Evolutionary conservation across 2,888 invertebrate genomes (phyloP).

Genomic region (Agrypnus murinus): DNA sequence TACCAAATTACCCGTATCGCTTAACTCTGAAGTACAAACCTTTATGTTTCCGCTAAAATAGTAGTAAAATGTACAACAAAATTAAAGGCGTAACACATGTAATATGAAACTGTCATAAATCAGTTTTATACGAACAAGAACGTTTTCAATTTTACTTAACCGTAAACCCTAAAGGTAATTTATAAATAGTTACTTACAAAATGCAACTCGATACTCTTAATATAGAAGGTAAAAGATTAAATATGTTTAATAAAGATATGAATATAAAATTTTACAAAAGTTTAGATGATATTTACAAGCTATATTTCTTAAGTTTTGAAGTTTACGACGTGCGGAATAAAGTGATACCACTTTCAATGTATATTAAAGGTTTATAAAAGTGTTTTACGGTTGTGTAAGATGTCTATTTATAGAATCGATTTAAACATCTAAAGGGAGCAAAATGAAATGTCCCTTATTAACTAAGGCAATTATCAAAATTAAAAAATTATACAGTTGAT

Average conservation of each 20-base stretch:
- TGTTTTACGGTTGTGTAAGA: constrained; percentile 17
- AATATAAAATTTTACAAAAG: constrained; percentile 3
- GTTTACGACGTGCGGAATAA: constrained; percentile 15
- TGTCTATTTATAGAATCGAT: constrained; percentile 25
- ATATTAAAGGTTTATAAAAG: constrained; percentile 21
- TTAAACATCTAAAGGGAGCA: constrained; percentile 1
- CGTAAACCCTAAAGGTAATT: too few species aligned
- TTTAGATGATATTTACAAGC: constrained; percentile 14
- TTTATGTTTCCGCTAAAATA: too few species aligned
- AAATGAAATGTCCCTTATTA: constrained; percentile 9
- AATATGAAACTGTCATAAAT: too few species aligned
- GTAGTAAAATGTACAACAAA: too few species aligned
- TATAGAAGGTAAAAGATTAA: too few species aligned
- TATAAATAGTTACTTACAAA: too few species aligned
- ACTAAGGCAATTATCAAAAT: constrained; percentile 22
- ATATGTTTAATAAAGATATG: constrained; percentile 3
- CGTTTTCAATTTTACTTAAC: too few species aligned
- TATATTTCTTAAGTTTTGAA: constrained; percentile 6
- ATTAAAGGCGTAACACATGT: too few species aligned
- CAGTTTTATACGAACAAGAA: too few species aligned
- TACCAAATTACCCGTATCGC: too few species aligned
- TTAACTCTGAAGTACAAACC: too few species aligned
- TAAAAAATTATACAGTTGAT: background rate
- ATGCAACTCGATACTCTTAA: too few species aligned
- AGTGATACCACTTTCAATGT: constrained; percentile 13